Percentiles rank a stretch among this genome's conserved stretches.
Evolutionary conservation across 2,888 invertebrate genomes (phyloP).

Genomic region (Osedax fenrisi): DNA sequence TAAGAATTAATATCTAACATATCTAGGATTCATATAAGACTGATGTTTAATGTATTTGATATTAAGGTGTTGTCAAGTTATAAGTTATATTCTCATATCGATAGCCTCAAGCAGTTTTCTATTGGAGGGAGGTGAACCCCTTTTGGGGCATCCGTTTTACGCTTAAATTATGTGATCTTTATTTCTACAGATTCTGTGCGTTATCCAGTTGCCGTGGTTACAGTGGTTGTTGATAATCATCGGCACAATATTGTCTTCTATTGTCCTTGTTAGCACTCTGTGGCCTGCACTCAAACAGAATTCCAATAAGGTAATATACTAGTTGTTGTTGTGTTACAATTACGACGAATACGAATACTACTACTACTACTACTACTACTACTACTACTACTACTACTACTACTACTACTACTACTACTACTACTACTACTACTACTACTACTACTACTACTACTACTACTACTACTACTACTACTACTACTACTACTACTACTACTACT

Average conservation of each 20-base stretch:
- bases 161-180: too few relatives aligned
- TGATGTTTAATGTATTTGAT: too few relatives aligned
- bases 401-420: constrained; percentile 21
- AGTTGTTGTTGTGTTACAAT: too few relatives aligned
- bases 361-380: constrained; percentile 6
- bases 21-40: too few relatives aligned
- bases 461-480: constrained; percentile 17
- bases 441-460: constrained; percentile 17
- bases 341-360: neutral
- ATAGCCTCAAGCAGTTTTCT: too few relatives aligned
- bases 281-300: constrained; percentile 61
- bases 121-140: too few relatives aligned
- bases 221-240: constrained; percentile 76
- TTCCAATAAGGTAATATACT: constrained; percentile 46
- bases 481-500: constrained; percentile 18
- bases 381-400: constrained; percentile 12
- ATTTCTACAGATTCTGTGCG: constrained; percentile 63
- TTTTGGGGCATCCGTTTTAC: too few relatives aligned
- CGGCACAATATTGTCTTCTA: constrained; percentile 72
- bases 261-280: constrained; percentile 69
- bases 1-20: too few relatives aligned
- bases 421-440: constrained; percentile 21
- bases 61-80: too few relatives aligned
- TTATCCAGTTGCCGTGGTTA: constrained; percentile 64
- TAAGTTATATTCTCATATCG: too few relatives aligned